Evolutionary conservation across 2,797 vertebrate species (phyloP), one percentile per base, ranked within the genome.

Genomic region (Phrynocephalus guinanensis): DNA sequence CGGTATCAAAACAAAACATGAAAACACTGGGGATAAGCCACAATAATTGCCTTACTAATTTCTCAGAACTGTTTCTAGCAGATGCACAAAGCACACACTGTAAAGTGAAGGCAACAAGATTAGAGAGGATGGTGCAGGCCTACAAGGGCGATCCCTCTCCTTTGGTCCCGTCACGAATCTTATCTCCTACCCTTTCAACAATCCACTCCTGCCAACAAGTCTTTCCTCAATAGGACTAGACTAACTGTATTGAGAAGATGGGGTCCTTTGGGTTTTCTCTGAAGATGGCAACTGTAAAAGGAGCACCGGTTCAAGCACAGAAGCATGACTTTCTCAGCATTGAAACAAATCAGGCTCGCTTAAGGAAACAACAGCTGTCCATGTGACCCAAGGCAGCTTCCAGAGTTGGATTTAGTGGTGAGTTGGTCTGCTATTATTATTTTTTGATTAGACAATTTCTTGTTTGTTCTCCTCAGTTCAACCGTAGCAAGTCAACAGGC

Each of bases 401-500:
- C 72, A 67, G 1, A 67, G 48, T 83, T 20, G 92, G 48, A 83
- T 84, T 63, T 44, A 81, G 90, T 84, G 90, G 87, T 83, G 82
- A 81, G 82, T 48, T 20, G n/a, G 20, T 88, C 71, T 60, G 77
- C 83, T 79, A 28, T 52, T 75, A 89, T 68, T 13, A 71, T 44
- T 44, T 44, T 44, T 44, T 44, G 88, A 83, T 83, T 77, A 28
- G 60, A 24, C 16, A 22, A 79, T 60, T 85, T 89, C 56, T 80
- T 81, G 11, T 6, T 26, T 80, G 26, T 56, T 76, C 70, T 76
- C 71, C 44, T 82, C 84, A 88, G 91, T 88, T 88, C 56, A 13
- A 60, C 52, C 18, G 2, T 33, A 18, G 75, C 26, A 48, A 52
- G 96, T 96, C 98, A 99, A 95, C 98, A 99, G 95, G 97, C 96